Evolutionary conservation across 1,140 invertebrate species (phyloP).

Genomic region (Venustaconcha ellipsiformis): DNA sequence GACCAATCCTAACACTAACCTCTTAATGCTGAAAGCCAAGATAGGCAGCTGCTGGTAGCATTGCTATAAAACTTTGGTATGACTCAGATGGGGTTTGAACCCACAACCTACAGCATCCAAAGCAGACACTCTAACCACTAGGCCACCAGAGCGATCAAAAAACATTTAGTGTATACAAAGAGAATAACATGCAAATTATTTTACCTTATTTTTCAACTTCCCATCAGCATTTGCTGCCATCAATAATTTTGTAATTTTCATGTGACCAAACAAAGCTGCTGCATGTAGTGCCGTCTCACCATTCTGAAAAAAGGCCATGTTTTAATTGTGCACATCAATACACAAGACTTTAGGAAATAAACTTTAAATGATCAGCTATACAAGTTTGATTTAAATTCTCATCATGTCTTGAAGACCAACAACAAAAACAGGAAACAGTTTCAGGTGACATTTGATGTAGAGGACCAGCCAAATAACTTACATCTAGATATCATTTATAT

Average conservation of each 20-base stretch:
- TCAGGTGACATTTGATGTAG: neutral
- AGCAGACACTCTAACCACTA: too few species aligned
- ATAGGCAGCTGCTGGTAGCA: too few species aligned
- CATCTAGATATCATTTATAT: neutral
- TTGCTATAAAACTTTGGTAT: too few species aligned
- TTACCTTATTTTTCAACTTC: constrained; percentile 67
- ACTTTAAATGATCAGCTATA: neutral
- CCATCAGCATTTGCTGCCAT: constrained; percentile 58
- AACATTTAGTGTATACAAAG: neutral
- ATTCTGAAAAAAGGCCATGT: constrained; percentile 76
- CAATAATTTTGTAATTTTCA: constrained; percentile 63
- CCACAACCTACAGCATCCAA: too few species aligned
- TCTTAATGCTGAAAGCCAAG: too few species aligned
- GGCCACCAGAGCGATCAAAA: too few species aligned
- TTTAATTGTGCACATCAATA: neutral
- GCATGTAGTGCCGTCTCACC: constrained; percentile 91
- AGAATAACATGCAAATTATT: neutral
- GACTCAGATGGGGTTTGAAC: too few species aligned
- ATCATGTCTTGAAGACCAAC: constrained; percentile 1
- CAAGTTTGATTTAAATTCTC: neutral
- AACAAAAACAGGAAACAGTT: constrained; percentile 10
- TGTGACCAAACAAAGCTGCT: constrained; percentile 87
- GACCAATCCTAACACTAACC: too few species aligned
- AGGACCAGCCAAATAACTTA: neutral
- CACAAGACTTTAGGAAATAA: neutral